These are phyloP conservation scores for Lacerta agilis DNA, from an alignment of 2,797 vertebrate species.

Conservation along the genomic window DNA sequence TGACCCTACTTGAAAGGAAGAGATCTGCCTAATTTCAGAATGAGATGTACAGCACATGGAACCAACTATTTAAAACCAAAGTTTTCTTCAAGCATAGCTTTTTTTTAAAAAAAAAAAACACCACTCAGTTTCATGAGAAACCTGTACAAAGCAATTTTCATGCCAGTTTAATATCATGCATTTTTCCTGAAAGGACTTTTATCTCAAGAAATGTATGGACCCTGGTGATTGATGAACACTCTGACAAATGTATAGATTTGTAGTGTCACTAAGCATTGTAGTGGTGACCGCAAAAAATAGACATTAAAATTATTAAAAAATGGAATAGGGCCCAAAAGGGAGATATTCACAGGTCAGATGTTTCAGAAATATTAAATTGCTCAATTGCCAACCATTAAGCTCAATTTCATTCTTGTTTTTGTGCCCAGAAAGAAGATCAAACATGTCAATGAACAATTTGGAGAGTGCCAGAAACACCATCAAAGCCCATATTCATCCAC, in stretches of 20 bases:
- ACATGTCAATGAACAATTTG: conserved; percentile 24
- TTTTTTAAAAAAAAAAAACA: neutral
- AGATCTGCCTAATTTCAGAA: neutral
- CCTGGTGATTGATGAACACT: neutral
- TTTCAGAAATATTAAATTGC: conserved; percentile 44
- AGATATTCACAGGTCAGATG: conserved; percentile 34
- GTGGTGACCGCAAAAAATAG: neutral
- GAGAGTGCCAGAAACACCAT: conserved; percentile 28
- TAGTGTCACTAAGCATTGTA: neutral
- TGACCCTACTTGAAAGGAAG: neutral
- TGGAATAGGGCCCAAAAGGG: conserved; percentile 27
- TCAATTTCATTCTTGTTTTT: conserved; percentile 36
- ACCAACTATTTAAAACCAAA: neutral
- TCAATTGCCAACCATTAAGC: conserved; percentile 46
- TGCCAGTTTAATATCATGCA: neutral
- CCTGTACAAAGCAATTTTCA: neutral
- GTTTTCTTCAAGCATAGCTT: neutral
- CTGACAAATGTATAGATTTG: conserved; percentile 32
- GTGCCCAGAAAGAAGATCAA: conserved; percentile 20
- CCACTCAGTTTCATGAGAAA: neutral
- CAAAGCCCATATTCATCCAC: conserved; percentile 5
- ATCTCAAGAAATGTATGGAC: conserved; percentile 29
- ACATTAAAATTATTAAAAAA: conserved; percentile 9
- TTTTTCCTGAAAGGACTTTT: neutral
- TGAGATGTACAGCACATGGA: neutral